A percentile compares a stretch with the other conserved stretches of the same genome.
Conservation (phyloP, 1,140 invertebrate species). For the Tetragonula clypearis region DNA sequence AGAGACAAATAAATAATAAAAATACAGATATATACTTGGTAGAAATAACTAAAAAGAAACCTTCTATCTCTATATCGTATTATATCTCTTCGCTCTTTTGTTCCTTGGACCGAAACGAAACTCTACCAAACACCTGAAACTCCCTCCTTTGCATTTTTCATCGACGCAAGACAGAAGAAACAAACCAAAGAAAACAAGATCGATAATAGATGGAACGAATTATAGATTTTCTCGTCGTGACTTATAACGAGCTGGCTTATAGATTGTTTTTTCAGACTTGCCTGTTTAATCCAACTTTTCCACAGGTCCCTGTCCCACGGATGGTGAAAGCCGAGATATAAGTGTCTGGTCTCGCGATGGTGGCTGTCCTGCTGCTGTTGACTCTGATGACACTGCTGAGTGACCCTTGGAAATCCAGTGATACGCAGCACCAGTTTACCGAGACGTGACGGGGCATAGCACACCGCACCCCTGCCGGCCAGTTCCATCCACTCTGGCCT, state of each 20-base stretch:
- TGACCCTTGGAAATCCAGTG: constrained; percentile 77
- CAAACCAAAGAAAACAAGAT: neutral
- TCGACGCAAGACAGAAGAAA: too few relatives aligned
- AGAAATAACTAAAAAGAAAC: too few relatives aligned
- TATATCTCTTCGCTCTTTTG: too few relatives aligned
- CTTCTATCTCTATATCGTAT: too few relatives aligned
- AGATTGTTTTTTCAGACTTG: constrained; percentile 66
- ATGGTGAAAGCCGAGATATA: constrained; percentile 85
- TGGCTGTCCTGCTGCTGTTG: constrained; percentile 66
- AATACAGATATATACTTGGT: too few relatives aligned
- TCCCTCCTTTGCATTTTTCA: too few relatives aligned
- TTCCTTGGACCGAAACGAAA: too few relatives aligned
- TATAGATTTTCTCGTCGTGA: neutral
- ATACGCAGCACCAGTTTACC: constrained; percentile 81
- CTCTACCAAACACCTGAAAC: too few relatives aligned
- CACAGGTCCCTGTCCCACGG: constrained; percentile 86
- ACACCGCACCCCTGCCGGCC: constrained; percentile 74
- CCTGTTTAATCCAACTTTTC: constrained; percentile 85
- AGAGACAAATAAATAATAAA: too few relatives aligned
- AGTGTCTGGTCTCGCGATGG: constrained; percentile 76
- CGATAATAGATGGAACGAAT: constrained; percentile 2
- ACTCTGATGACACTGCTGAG: constrained; percentile 68
- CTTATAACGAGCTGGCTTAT: neutral
- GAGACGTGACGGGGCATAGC: constrained; percentile 78
- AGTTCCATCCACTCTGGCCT: constrained; percentile 80